Percentiles rank a stretch among this genome's conserved stretches.
Evolutionary conservation across 2,797 vertebrate genomes (phyloP).

Genomic region (Paratrypauchen microcephalus): DNA sequence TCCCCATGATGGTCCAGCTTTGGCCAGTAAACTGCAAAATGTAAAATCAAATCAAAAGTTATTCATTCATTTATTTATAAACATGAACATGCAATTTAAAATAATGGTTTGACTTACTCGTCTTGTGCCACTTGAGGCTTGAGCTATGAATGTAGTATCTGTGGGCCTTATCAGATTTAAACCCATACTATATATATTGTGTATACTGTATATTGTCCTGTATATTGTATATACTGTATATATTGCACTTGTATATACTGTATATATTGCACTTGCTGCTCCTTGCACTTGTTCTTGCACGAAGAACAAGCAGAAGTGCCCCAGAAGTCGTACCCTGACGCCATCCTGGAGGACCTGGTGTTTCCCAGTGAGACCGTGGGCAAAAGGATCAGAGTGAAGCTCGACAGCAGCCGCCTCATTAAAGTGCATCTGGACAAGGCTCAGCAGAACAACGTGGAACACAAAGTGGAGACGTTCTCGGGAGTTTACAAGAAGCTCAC

Average conservation of each 20-base stretch:
- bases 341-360: conserved; percentile 96
- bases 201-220: too few relatives aligned
- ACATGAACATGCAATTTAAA: background rate
- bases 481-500: conserved; percentile 99
- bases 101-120: background rate
- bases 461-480: conserved; percentile 99
- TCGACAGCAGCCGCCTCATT: conserved; percentile 96
- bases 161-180: too few relatives aligned
- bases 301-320: too few relatives aligned
- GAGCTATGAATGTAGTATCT: too few relatives aligned
- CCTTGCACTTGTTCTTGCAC: too few relatives aligned
- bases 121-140: background rate
- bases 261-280: too few relatives aligned
- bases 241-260: too few relatives aligned
- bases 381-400: conserved; percentile 94
- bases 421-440: conserved; percentile 98
- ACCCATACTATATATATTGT: too few relatives aligned
- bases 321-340: conserved; percentile 95
- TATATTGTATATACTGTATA: too few relatives aligned
- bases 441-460: conserved; percentile 98
- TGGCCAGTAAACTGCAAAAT: background rate
- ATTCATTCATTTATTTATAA: too few relatives aligned
- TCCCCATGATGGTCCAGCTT: background rate
- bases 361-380: conserved; percentile 98
- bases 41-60: background rate